Percentiles rank a stretch among this genome's conserved stretches.
These are phyloP conservation scores for Xyliphius kryptos DNA, from an alignment of 2,113 vertebrate genomes.

Conservation along the genomic window DNA sequence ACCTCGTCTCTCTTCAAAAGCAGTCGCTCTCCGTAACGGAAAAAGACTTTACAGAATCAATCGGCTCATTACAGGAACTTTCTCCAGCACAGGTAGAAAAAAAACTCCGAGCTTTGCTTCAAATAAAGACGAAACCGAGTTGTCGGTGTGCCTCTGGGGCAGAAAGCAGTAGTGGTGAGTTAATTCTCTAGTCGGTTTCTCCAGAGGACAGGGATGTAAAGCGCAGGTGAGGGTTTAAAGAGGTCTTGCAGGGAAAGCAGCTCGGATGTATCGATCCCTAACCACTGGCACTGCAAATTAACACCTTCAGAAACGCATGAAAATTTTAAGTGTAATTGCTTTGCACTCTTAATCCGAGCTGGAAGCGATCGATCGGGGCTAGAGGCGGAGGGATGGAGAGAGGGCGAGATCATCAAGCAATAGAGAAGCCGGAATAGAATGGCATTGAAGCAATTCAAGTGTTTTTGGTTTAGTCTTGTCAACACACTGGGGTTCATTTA, in stretches of 20 bases:
- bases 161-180: conserved; percentile 22
- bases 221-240: conserved; percentile 6
- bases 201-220: conserved; percentile 30
- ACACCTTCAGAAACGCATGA: conserved; percentile 63
- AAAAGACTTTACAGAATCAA: conserved; percentile 42
- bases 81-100: conserved; percentile 23
- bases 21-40: background rate
- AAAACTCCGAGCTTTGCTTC: conserved; percentile 12
- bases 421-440: conserved; percentile 40
- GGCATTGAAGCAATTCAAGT: no score
- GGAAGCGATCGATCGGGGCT: conserved; percentile 69
- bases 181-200: conserved; percentile 35
- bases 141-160: conserved; percentile 1
- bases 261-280: conserved; percentile 64
- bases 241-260: conserved; percentile 44
- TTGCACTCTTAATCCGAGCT: conserved; percentile 73
- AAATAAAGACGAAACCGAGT: conserved; percentile 27
- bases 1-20: conserved; percentile 19
- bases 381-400: conserved; percentile 59
- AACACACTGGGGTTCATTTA: no score
- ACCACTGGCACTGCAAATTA: conserved; percentile 71
- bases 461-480: no score
- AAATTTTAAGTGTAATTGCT: conserved; percentile 75
- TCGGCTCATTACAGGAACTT: conserved; percentile 20
- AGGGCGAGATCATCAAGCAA: conserved; percentile 44